These are phyloP conservation scores for Acleris sparsana DNA, from an alignment of 2,888 invertebrate genomes.

Conservation along the genomic window DNA sequence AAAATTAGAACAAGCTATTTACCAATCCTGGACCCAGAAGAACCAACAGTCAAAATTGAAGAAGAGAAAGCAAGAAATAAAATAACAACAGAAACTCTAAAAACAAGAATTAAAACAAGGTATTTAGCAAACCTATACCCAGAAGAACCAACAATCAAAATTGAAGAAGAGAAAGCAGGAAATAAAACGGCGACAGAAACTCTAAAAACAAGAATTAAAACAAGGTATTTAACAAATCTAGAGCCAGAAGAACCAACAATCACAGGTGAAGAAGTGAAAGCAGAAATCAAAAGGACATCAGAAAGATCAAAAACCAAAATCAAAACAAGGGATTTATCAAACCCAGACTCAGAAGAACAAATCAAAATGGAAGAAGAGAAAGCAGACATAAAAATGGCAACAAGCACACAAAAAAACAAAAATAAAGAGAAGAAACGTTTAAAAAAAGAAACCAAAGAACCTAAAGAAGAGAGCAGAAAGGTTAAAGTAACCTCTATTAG, in stretches of 20 bases:
- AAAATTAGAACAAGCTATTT: not conserved
- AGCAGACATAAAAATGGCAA: slow-evolving; percentile 32
- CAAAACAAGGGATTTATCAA: not conserved
- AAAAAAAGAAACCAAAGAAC: slow-evolving; percentile 33
- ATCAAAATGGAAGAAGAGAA: slow-evolving; percentile 21
- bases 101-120: not conserved
- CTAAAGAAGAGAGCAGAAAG: slow-evolving; percentile 37
- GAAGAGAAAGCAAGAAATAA: slow-evolving; percentile 35
- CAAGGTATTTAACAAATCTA: not conserved
- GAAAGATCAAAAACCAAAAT: no score
- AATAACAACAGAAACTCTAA: slow-evolving; percentile 5
- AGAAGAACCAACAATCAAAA: slow-evolving; percentile 21
- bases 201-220: not conserved
- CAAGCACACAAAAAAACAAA: not conserved
- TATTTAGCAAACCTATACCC: slow-evolving; percentile 20
- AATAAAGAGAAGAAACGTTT: not conserved
- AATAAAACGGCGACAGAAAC: slow-evolving; percentile 20
- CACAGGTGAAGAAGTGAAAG: slow-evolving; percentile 24
- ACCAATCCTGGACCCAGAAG: no score
- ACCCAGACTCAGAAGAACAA: slow-evolving; percentile 28
- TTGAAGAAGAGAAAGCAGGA: slow-evolving; percentile 34
- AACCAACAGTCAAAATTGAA: not conserved
- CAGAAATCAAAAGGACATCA: not conserved
- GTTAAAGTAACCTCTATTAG: slow-evolving; percentile 41
- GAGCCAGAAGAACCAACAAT: slow-evolving; percentile 27